phyloP scores from a whole-genome alignment of 1,140 invertebrate species.

The Bombus consobrinus region DNA sequence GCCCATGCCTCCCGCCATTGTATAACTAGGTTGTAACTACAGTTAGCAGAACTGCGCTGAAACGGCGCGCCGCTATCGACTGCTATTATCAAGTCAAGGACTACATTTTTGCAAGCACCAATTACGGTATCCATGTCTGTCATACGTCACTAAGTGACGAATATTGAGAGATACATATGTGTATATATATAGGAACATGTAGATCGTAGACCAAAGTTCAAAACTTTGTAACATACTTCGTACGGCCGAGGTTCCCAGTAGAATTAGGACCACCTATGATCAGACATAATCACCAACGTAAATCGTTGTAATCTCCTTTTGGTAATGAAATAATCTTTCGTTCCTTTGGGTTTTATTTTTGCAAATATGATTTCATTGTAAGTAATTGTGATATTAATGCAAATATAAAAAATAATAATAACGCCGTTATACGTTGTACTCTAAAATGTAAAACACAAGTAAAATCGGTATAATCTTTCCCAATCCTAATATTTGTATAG shows the following conservation, averaged over 20 bases:
- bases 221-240: not conserved
- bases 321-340: not conserved
- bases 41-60: conserved; percentile 39
- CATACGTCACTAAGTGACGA: conserved; percentile 18
- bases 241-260: not conserved
- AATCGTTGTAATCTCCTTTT: not conserved
- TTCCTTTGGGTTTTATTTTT: not conserved
- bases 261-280: not conserved
- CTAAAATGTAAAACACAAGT: too few species aligned
- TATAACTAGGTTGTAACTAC: conserved; percentile 51
- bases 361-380: not conserved
- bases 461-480: too few species aligned
- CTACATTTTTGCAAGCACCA: conserved; percentile 46
- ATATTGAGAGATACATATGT: not conserved
- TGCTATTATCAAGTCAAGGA: conserved; percentile 47
- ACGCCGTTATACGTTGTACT: too few species aligned
- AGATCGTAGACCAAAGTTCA: not conserved
- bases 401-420: too few species aligned
- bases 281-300: not conserved
- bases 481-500: too few species aligned
- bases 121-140: conserved; percentile 28
- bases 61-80: conserved; percentile 24
- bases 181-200: not conserved
- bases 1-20: conserved; percentile 20
- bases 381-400: too few species aligned